A percentile compares a stretch with the other conserved stretches of the same genome.
phyloP scores from a whole-genome alignment of 2,888 invertebrate genomes.

The Pyrrhosoma nymphula region DNA sequence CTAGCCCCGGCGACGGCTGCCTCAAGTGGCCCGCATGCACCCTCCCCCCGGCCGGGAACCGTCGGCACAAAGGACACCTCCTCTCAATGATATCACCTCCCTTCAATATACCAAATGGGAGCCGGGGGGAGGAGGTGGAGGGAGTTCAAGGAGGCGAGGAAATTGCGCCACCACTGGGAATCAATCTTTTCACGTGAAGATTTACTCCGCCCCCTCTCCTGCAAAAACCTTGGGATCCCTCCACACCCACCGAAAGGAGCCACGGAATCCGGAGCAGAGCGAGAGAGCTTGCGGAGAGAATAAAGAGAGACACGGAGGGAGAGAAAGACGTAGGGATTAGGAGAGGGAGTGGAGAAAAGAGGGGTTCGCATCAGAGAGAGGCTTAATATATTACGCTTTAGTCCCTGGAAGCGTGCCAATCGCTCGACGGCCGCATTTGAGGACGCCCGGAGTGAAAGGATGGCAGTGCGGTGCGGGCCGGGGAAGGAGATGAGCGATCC shows the following conservation, averaged over 20 bases:
- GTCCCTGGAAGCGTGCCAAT: constrained; percentile 21
- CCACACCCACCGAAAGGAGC: neutral
- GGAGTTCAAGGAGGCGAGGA: neutral
- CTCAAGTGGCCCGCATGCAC: neutral
- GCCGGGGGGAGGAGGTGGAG: neutral
- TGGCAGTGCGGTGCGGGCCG: neutral
- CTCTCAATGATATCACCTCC: neutral
- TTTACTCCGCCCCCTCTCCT: neutral
- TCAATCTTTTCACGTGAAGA: neutral
- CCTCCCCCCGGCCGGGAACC: too few species aligned
- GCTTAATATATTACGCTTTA: constrained; percentile 1
- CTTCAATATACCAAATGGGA: neutral
- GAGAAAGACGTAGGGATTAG: neutral
- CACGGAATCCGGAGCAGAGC: too few species aligned
- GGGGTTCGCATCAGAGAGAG: neutral
- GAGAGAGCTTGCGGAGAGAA: too few species aligned
- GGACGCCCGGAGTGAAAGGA: neutral
- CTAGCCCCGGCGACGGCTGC: neutral
- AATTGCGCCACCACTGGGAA: constrained; percentile 22
- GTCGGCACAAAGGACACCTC: neutral
- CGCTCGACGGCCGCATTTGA: neutral
- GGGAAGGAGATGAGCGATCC: neutral
- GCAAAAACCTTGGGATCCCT: neutral
- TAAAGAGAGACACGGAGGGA: neutral
- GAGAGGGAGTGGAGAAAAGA: neutral